Evolutionary conservation across 2,797 vertebrate species (phyloP).

Genomic region (Onychomys torridus): DNA sequence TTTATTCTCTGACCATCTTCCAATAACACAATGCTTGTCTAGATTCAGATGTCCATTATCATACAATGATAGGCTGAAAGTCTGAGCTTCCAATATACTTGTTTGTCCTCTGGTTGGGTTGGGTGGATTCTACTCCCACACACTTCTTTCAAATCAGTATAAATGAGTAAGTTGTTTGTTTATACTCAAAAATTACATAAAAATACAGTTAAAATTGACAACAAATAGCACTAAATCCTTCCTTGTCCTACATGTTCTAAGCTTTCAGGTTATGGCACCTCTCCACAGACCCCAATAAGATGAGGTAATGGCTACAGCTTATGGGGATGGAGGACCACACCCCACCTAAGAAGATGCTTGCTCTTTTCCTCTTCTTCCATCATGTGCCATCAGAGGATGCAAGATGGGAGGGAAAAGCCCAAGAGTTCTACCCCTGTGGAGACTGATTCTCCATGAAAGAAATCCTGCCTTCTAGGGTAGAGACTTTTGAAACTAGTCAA

Average conservation of each 20-base stretch:
- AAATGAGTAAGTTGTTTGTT: background rate
- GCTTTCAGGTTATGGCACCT: background rate
- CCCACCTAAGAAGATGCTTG: background rate
- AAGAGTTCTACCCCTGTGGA: background rate
- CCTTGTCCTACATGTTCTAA: background rate
- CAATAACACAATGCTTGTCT: background rate
- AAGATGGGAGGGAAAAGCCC: background rate
- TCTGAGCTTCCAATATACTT: background rate
- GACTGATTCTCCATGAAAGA: background rate
- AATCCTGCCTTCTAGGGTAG: constrained; percentile 30
- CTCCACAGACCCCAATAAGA: background rate
- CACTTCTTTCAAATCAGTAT: background rate
- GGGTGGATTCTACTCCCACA: background rate
- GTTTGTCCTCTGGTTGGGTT: background rate
- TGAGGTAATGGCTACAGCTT: background rate
- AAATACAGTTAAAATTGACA: background rate
- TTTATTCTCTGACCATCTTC: background rate
- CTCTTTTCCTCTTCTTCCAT: background rate
- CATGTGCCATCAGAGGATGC: background rate
- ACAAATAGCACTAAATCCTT: background rate
- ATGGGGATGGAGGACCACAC: background rate
- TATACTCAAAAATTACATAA: background rate
- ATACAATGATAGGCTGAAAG: background rate
- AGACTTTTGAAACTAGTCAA: background rate
- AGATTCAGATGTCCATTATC: background rate